Conservation (phyloP, 2,888 invertebrate species). For the Caenorhabditis sp. region DNA sequence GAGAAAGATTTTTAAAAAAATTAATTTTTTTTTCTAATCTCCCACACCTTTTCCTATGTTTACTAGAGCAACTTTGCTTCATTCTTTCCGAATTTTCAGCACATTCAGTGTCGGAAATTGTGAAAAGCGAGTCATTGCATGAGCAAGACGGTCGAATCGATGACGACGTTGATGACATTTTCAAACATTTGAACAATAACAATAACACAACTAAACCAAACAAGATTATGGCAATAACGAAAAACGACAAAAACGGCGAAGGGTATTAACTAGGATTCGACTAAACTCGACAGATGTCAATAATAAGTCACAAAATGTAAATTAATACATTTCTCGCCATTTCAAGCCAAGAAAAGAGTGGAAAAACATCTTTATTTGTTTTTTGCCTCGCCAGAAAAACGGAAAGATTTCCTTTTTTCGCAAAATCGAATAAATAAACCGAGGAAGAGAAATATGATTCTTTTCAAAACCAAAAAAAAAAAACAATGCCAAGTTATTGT, state of each 20-base stretch:
- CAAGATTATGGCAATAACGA: neutral
- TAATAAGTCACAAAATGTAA: neutral
- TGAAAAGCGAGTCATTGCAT: conserved; percentile 45
- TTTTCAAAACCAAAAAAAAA: conserved; percentile 7
- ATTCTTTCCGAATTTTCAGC: conserved; percentile 34
- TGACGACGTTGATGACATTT: conserved; percentile 35
- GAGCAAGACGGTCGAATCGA: conserved; percentile 43
- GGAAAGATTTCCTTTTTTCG: neutral
- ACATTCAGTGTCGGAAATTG: conserved; percentile 45
- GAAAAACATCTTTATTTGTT: neutral
- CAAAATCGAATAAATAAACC: neutral
- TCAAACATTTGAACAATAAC: neutral
- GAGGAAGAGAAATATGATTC: neutral
- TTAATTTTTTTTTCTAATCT: neutral
- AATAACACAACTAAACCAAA: neutral
- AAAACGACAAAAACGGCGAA: neutral
- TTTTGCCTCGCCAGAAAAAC: neutral
- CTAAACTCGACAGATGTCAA: neutral
- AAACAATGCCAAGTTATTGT: neutral
- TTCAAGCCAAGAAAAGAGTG: neutral
- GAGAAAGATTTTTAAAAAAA: neutral
- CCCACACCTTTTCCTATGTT: conserved; percentile 27
- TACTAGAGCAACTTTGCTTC: neutral
- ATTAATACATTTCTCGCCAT: neutral
- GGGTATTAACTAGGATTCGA: conserved; percentile 4